Percentiles rank a stretch among this genome's conserved stretches.
These are phyloP conservation scores for Pseudoips prasinana DNA, from an alignment of 2,888 invertebrate genomes.

Conservation along the genomic window DNA sequence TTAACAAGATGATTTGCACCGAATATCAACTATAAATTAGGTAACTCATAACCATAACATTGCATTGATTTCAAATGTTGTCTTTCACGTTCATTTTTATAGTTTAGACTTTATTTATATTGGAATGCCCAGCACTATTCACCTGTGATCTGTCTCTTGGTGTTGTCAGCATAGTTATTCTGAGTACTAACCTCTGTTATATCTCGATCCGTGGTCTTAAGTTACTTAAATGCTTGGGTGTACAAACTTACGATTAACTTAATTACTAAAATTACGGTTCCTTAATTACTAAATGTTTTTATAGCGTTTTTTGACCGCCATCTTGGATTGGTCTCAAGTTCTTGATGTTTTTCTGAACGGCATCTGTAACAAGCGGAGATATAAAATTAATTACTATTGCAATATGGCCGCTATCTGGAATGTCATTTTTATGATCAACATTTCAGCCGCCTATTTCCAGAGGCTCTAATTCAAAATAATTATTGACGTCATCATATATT, in stretches of 20 bases:
- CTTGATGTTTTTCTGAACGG: slow-evolving; percentile 47
- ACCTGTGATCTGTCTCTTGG: slow-evolving; percentile 22
- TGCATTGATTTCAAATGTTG: slow-evolving; percentile 46
- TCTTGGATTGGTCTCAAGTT: slow-evolving; percentile 59
- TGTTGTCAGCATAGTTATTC: slow-evolving; percentile 20
- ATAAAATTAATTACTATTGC: slow-evolving; percentile 11
- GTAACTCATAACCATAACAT: slow-evolving; percentile 39
- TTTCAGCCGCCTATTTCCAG: slow-evolving; percentile 28
- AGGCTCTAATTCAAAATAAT: slow-evolving; percentile 34
- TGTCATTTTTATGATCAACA: slow-evolving; percentile 31
- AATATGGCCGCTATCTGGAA: neutral
- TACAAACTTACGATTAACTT: slow-evolving; percentile 62
- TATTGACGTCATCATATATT: slow-evolving; percentile 46
- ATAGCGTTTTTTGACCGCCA: slow-evolving; percentile 53
- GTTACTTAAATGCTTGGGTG: slow-evolving; percentile 70
- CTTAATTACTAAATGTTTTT: slow-evolving; percentile 57
- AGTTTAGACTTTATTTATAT: slow-evolving; percentile 54
- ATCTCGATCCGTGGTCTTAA: slow-evolving; percentile 35
- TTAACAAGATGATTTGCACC: slow-evolving; percentile 50
- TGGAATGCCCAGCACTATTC: slow-evolving; percentile 73
- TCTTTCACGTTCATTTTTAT: slow-evolving; percentile 63
- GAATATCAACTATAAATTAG: slow-evolving; percentile 43
- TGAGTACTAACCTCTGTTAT: slow-evolving; percentile 13
- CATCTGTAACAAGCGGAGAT: slow-evolving; percentile 56
- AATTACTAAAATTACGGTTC: slow-evolving; percentile 74